These are phyloP conservation scores for Theonella swinhoei DNA, from an alignment of 37 sponge, comb jelly and placozoan species.

Conservation along the genomic window DNA sequence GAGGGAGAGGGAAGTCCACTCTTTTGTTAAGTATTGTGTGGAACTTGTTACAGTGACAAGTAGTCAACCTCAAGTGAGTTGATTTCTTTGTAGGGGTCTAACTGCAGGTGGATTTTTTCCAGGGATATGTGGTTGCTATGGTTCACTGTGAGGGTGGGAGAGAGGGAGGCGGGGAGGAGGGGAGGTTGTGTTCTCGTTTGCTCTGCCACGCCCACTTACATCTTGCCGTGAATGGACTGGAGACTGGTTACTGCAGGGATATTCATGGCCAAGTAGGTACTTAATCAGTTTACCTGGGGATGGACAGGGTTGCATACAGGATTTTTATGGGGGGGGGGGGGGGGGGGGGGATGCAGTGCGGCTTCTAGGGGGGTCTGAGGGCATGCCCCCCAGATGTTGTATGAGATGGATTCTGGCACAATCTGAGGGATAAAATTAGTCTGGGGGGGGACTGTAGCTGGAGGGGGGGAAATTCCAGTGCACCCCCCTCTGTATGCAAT, in stretches of 20 bases:
- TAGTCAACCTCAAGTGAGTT: slow-evolving; percentile 24
- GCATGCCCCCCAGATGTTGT: no score
- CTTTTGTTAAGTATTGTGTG: slow-evolving; percentile 47
- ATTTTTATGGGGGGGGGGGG: no score
- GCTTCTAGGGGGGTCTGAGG: no score
- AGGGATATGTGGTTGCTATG: slow-evolving; percentile 61
- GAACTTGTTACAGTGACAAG: slow-evolving; percentile 21
- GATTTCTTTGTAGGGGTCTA: neutral
- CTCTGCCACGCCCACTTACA: slow-evolving; percentile 32
- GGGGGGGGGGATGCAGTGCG: no score
- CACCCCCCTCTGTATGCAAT: no score
- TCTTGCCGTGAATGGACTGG: slow-evolving; percentile 52
- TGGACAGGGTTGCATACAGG: no score
- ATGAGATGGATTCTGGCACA: no score
- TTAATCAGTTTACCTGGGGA: no score
- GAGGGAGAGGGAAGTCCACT: slow-evolving; percentile 26
- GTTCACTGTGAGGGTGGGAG: slow-evolving; percentile 50
- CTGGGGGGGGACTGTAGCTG: no score
- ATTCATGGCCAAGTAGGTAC: slow-evolving; percentile 81
- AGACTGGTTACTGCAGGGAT: slow-evolving; percentile 70
- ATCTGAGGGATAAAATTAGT: no score
- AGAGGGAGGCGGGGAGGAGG: slow-evolving; percentile 37
- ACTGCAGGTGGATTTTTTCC: no score
- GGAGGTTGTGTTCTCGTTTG: slow-evolving; percentile 39
- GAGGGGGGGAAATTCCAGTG: no score